Base-by-base conservation (phyloP, 2,888 invertebrate genomes). In the Trichacis sp. region DNA sequence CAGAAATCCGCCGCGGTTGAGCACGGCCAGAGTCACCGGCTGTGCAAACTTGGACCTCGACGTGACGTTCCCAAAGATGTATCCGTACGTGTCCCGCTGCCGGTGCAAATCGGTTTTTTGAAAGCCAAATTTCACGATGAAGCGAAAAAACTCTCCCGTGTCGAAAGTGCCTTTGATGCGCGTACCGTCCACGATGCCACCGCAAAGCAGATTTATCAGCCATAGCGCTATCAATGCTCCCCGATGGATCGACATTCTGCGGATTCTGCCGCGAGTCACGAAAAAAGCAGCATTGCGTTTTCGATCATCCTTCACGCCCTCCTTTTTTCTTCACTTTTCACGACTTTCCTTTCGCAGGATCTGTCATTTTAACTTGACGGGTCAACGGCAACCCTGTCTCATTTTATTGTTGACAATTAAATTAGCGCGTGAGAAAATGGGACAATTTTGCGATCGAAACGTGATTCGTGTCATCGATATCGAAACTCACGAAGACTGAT, bases 41-140 rank as follows among this genome's bases (percentile, higher is more conserved):
- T 88, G 88, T 59, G 88, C 87, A 76, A 92, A 90, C 56, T 88
- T 87, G 46, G 88, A 86, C 69, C 86, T 88, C 0, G 94, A 89
- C 19, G 97, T 95, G 46, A 98, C 90, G 84, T 98, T 98, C 11
- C 98, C 98, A 83, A 95, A 98, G 75, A 98, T 95, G 85, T 95
- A 98, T 47, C 98, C 98, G 85, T 93, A 93, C 70, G 96, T 95
- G 78, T 94, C 92, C 74, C 91, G 92, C 77, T 91, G 90, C 73
- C 92, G 91, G 83, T 95, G 92, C 42, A 91, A 89, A 84, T 96
- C 95, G 11, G 97, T 97, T 85, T 97, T 96, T 86, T 98, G 97
- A 83, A 98, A 95, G 59, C 97, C 98, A 85, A 97, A 98, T 85
- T 97, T 97, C 17, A 95, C 90, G 52, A 98, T 87, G 85, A 98